Base-by-base conservation (phyloP, 2,888 invertebrate genomes). In the Sylvicola cinctus region DNA sequence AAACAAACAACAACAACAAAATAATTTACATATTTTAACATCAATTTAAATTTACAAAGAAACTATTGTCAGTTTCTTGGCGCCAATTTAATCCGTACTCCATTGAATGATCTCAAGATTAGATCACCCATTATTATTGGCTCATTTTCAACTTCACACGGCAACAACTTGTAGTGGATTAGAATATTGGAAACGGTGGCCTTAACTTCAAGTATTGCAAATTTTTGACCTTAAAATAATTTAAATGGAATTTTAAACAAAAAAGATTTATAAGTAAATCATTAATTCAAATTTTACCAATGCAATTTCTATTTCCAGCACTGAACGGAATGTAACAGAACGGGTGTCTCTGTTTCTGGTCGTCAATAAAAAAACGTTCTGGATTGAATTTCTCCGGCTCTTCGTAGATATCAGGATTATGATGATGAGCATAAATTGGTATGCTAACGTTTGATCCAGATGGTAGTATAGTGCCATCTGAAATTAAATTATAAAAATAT, bases 291-390 rank as follows among this genome's bases (percentile, higher is more conserved):
- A 8, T 6, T 10, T 6, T 27, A 27, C 35, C 35, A 42, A 58
- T 57, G 38, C 58, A 57, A 41, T 58, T 57, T 4, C 58, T 50
- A 7, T 56, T 51, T 1, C 58, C 58, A 0, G 57, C 58, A 12
- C 54, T 54, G 32, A 58, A 58, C 4, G 58, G 58, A 36, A 58
- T 54, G 36, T 49, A 56, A 3, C 51, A 49, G 36, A 52, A 58
- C 0, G 57, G 55, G 43, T 52, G 55, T 15, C 45, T 43, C 38
- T 53, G 53, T n/a, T n/a, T n/a, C 25, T 51, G 51, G 1, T 45
- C 44, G 25, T 44, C 47, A 3, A 47, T 47, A 4, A 47, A 43
- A 37, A 58, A 58, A 13, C 58, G 50, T 40, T 58, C 57, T 3
- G 58, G 58, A 34, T 48, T 51, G 33, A 58, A 58, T 33, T 39